These are phyloP conservation scores for Orchesellides sinensis DNA, from an alignment of 2,888 invertebrate genomes.

Conservation along the genomic window DNA sequence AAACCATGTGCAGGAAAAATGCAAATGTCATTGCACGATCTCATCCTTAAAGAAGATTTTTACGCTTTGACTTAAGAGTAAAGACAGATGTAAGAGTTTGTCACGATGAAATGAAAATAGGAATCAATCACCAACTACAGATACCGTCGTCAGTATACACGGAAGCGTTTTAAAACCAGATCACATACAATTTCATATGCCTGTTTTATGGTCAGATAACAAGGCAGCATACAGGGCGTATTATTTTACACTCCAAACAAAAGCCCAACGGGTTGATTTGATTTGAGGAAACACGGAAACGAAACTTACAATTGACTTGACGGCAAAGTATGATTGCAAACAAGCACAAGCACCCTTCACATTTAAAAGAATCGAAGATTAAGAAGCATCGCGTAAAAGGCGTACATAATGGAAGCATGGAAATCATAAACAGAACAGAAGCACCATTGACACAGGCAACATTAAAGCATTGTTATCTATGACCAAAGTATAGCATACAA, in stretches of 20 bases:
- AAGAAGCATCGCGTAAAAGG: no score
- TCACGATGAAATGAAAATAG: background rate
- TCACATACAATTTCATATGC: no score
- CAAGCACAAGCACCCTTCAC: background rate
- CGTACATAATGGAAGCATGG: no score
- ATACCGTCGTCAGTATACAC: background rate
- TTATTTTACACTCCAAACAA: no score
- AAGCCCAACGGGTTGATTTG: no score
- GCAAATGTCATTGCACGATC: conserved; percentile 14
- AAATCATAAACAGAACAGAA: no score
- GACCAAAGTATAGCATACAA: no score
- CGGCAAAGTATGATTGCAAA: background rate
- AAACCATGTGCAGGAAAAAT: no score
- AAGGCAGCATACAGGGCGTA: background rate
- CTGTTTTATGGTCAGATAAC: conserved; percentile 7
- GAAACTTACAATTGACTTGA: background rate
- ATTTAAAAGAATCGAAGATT: no score
- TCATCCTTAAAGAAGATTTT: no score
- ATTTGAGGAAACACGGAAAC: background rate
- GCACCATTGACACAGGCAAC: no score
- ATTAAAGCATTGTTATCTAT: no score
- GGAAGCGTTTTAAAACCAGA: background rate
- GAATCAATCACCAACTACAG: background rate
- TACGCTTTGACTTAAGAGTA: background rate
- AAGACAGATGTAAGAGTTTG: background rate